A percentile compares a stretch with the other conserved stretches of the same genome.
These are phyloP conservation scores for Pithys albifrons DNA, from an alignment of 2,113 vertebrate species.

Conservation along the genomic window DNA sequence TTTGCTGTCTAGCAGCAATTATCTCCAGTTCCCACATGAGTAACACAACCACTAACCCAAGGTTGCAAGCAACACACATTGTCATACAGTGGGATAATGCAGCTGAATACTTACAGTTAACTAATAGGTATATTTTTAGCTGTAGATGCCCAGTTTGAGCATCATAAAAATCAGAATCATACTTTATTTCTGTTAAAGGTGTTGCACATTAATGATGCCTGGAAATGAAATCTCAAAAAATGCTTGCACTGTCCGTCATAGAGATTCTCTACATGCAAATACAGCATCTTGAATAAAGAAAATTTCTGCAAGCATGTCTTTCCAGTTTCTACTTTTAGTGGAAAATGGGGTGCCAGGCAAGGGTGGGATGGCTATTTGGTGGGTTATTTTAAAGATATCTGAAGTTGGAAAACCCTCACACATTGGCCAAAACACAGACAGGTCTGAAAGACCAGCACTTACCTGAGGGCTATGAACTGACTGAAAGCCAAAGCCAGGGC, in stretches of 20 bases:
- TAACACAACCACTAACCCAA: neutral
- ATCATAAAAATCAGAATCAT: neutral
- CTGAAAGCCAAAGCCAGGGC: neutral
- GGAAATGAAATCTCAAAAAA: neutral
- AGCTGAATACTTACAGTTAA: neutral
- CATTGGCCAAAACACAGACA: neutral
- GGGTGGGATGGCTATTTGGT: neutral
- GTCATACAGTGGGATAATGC: neutral
- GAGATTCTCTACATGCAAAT: neutral
- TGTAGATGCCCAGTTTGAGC: neutral
- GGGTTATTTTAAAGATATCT: accelerated
- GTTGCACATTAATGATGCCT: neutral
- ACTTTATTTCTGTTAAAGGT: neutral
- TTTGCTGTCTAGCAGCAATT: neutral
- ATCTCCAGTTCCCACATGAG: neutral
- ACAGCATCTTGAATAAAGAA: neutral
- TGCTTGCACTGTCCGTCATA: neutral
- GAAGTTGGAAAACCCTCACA: neutral
- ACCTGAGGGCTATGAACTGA: neutral
- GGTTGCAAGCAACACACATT: neutral
- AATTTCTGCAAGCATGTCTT: neutral
- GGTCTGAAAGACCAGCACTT: neutral
- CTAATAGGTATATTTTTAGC: neutral
- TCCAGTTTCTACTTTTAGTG: neutral
- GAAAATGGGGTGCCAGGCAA: neutral